Conservation (phyloP, 1,140 invertebrate genomes). For the Lamellibrachia luymesi region DNA sequence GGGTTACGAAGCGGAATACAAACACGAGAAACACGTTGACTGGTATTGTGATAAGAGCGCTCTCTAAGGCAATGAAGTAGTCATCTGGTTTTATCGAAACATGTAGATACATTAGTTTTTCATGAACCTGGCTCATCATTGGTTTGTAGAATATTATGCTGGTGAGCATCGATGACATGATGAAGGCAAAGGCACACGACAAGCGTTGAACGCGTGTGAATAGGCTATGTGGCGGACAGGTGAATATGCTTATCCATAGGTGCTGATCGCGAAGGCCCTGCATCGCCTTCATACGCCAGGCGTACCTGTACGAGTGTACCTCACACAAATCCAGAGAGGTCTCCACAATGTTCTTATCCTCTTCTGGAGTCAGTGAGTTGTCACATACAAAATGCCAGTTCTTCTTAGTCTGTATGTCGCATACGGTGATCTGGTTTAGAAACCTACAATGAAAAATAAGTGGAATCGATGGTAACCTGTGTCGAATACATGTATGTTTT, state of each 20-base stretch:
- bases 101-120: not conserved
- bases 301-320: not conserved
- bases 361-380: not conserved
- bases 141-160: not conserved
- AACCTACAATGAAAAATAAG: not conserved
- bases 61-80: not conserved
- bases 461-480: too few relatives aligned
- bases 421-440: not conserved
- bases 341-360: not conserved
- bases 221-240: not conserved
- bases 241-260: not conserved
- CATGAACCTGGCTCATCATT: not conserved
- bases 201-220: not conserved
- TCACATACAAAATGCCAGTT: not conserved
- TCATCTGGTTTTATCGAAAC: not conserved
- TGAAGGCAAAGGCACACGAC: not conserved
- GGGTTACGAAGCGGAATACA: not conserved
- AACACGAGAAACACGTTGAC: not conserved
- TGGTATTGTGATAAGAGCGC: not conserved
- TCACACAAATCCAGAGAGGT: not conserved
- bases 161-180: not conserved
- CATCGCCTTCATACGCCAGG: not conserved
- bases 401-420: not conserved
- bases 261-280: not conserved
- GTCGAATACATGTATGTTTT: too few relatives aligned